Evolutionary conservation across 2,797 vertebrate genomes (phyloP).

Genomic region (Acanthurus lineatus): DNA sequence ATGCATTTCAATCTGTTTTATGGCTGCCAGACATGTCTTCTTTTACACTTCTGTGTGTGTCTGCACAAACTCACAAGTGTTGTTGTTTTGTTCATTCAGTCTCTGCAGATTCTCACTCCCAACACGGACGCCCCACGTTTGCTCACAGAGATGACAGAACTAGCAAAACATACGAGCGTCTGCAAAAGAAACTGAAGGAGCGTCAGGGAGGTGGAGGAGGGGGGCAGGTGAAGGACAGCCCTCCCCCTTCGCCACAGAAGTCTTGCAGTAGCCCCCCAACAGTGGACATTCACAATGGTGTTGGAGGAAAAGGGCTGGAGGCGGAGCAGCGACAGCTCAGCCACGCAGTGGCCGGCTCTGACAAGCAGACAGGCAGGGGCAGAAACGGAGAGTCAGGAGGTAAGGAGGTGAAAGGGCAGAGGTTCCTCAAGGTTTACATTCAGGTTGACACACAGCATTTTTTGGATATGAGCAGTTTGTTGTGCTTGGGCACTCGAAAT

Average conservation of each 20-base stretch:
- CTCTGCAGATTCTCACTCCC: conserved; percentile 90
- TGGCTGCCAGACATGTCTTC: neutral
- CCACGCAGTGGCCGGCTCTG: conserved; percentile 78
- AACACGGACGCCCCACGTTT: conserved; percentile 91
- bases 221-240: conserved; percentile 92
- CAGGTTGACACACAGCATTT: conserved; percentile 10
- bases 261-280: conserved; percentile 83
- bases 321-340: conserved; percentile 81
- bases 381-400: conserved; percentile 88
- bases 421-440: conserved; percentile 16
- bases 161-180: conserved; percentile 94
- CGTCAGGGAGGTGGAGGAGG: conserved; percentile 88
- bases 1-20: conserved; percentile 6
- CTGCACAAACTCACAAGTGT: neutral
- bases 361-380: conserved; percentile 84
- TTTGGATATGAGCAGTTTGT: conserved; percentile 29
- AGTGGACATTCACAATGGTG: conserved; percentile 89
- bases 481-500: conserved; percentile 29
- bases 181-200: conserved; percentile 98
- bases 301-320: conserved; percentile 78
- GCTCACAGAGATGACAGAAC: conserved; percentile 93
- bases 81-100: conserved; percentile 54
- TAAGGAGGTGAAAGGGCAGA: conserved; percentile 69
- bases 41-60: neutral
- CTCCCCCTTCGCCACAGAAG: conserved; percentile 94